Conservation (phyloP, 2,888 invertebrate species). For the Tenthredo distinguenda region DNA sequence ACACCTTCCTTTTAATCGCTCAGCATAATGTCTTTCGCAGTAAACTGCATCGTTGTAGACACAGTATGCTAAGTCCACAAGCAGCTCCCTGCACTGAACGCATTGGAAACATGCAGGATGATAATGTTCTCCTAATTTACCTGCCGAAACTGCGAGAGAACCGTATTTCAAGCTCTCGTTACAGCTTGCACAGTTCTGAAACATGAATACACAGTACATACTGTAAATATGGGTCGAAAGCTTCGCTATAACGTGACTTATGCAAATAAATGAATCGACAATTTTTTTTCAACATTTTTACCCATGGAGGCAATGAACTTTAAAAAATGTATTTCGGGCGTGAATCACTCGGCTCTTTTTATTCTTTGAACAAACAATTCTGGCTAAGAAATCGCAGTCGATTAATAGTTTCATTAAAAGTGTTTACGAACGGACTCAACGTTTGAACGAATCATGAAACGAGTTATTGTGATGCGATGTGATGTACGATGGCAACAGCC, state of each 20-base stretch:
- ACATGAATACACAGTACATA: constrained; percentile 70
- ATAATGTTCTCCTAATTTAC: constrained; percentile 90
- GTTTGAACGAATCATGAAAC: constrained; percentile 57
- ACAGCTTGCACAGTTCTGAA: constrained; percentile 92
- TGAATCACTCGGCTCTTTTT: not conserved
- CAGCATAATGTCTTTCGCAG: constrained; percentile 98
- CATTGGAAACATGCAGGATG: constrained; percentile 97
- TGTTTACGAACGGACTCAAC: not conserved
- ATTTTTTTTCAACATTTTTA: not conserved
- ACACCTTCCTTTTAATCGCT: constrained; percentile 96
- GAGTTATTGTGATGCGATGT: not conserved
- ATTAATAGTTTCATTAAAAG: not conserved
- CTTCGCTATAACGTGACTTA: not conserved
- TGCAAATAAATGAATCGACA: not conserved
- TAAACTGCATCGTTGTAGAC: constrained; percentile 92
- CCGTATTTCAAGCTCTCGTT: constrained; percentile 88
- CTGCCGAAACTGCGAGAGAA: constrained; percentile 91
- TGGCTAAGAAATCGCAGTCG: not conserved
- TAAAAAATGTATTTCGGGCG: not conserved
- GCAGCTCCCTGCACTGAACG: constrained; percentile 91
- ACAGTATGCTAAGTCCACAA: constrained; percentile 98
- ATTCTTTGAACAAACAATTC: not conserved
- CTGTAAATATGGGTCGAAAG: not conserved
- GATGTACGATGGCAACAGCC: not conserved
- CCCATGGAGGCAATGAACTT: not conserved